Evolutionary conservation across 2,113 vertebrate genomes (phyloP), one percentile per base, ranked within the genome.

Genomic region (Toxotes chatareus): DNA sequence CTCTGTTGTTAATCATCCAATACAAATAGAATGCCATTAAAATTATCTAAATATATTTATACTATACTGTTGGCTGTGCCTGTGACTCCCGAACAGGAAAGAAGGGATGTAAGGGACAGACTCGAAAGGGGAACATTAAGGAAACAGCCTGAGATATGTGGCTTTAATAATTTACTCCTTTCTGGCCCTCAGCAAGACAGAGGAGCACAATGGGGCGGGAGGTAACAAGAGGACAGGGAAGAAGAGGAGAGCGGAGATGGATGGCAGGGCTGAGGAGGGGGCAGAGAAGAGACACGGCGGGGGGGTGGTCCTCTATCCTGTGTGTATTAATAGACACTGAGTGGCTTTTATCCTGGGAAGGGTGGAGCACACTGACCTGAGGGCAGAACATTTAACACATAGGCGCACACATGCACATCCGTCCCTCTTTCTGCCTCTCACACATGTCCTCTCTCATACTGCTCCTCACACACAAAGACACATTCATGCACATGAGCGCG

Each of bases 301-400:
- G 46, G 16, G 1, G 57, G 76, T 59, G 66, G 88, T 73, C 83
- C 61, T 86, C 79, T 80, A 62, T 87, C 84, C 73, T 61, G 69
- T 46, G 83, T 79, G 40, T 95, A 94, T 95, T 92, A 89, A 92
- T 94, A 93, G 93, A 90, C 66, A 23, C 73, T 82, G 80, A 91
- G 91, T 89, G 89, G 88, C 82, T 92, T 91, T 94, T 94, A 93
- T 94, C 92, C 51, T 38, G 60, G 51, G 73, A 70, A 76, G 82
- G 90, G 70, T 78, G 63, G 84, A 88, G 83, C 55, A 84, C 60
- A 4, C 63, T 69, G 82, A 82, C 86, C 85, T 46, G 78, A 82
- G 88, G 82, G 84, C 73, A 80, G 79, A 87, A 80, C 74, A 86
- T 90, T 86, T 86, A 78, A 90, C 79, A 83, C 73, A 78, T 4